Evolutionary conservation across 2,888 invertebrate species (phyloP), one percentile per base, ranked within the genome.

Genomic region (Drosophila paucipuncta): DNA sequence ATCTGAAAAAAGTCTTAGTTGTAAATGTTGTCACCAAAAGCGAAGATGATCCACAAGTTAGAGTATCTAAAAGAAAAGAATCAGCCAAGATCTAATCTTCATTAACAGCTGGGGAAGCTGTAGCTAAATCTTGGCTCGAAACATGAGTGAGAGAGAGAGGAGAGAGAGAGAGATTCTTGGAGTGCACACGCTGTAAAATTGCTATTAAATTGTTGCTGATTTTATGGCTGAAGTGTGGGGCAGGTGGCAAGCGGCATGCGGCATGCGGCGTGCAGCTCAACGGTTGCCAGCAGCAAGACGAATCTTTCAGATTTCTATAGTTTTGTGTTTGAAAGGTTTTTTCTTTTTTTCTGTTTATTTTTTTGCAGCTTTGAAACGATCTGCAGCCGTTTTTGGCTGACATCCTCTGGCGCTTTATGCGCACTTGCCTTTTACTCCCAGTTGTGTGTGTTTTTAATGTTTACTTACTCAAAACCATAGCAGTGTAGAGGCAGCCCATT

Each of bases 171-270:
- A 47, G 53, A 35, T 47, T 47, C 31, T 64, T 47, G 54, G 31
- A 79, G 79, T 71, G 84, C 76, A 73, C 79, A 82, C 62, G 87
- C 77, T 82, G 87, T 86, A 86, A 86, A 86, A 86, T 87, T 82
- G 85, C 87, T 77, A 86, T 86, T 89, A 89, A 86, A 86, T 86
- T 89, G 85, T 86, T 87, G 89, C 85, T 86, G 89, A 86, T 86
- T 86, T 89, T 80, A 77, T 81, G 81, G 74, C 65, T 74, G 55
- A 16, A 18, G 43, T 30, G 31, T 33, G 53, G 25, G 35, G 41
- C 35, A 47, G 2, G 2, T 16, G 47, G 22, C 43, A 39, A 0
- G 41, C 22, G 10, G 30, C 53, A 3, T 3, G 54, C 33, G 25
- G 53, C 53, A 9, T 9, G 53, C 10, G 22, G 35, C 55, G 16